Evolutionary conservation across 2,797 vertebrate genomes (phyloP).

Genomic region (Argentina silus): DNA sequence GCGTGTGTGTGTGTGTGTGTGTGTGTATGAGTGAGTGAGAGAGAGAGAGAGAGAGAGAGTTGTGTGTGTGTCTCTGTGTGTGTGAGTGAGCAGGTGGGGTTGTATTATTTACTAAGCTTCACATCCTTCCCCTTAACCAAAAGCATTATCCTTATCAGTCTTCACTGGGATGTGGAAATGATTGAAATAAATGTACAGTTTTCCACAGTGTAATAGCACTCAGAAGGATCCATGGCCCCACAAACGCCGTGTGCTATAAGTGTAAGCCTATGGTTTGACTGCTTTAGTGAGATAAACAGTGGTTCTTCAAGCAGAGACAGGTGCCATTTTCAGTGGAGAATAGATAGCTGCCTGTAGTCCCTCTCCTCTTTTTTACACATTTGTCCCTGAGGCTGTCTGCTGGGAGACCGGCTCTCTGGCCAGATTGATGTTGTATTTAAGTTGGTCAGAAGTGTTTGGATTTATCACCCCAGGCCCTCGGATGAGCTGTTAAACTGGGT

Average conservation of each 20-base stretch:
- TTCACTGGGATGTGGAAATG: not conserved
- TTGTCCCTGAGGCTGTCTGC: not conserved
- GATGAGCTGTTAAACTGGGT: not conserved
- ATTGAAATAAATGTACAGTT: not conserved
- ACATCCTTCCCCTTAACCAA: not conserved
- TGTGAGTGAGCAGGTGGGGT: not conserved
- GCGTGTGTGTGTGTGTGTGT: not conserved
- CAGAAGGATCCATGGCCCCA: no score
- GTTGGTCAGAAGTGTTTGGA: not conserved
- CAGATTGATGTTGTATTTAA: not conserved
- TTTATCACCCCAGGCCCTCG: not conserved
- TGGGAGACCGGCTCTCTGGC: not conserved
- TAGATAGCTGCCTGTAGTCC: not conserved
- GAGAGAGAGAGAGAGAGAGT: not conserved
- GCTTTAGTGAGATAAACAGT: not conserved
- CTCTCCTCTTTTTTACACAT: not conserved
- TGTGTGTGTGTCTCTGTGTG: conserved; percentile 13
- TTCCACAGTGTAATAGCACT: not conserved
- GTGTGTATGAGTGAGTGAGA: not conserved
- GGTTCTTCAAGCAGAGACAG: not conserved
- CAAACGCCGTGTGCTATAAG: no score
- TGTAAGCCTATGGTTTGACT: not conserved
- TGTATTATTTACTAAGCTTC: not conserved
- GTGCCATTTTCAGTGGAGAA: not conserved
- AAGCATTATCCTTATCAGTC: not conserved